Evolutionary conservation across 2,113 vertebrate species (phyloP).

Genomic region (Atractosteus spatula): DNA sequence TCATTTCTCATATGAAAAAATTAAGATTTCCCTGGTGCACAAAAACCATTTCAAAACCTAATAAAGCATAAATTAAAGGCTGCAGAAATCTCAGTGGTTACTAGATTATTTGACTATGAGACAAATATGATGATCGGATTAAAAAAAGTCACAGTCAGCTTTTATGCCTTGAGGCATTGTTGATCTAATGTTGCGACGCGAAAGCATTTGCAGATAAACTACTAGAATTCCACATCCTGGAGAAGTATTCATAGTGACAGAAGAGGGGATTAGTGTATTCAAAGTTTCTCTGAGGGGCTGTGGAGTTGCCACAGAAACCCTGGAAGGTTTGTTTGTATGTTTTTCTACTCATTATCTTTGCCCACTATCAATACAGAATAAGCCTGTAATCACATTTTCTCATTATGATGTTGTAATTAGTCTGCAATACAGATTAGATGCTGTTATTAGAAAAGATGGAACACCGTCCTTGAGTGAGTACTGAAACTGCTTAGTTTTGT

Average conservation of each 20-base stretch:
- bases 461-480: neutral
- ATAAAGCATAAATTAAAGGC: too few species aligned
- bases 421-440: neutral
- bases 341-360: neutral
- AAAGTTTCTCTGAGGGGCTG: neutral
- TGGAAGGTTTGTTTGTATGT: neutral
- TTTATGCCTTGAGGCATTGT: neutral
- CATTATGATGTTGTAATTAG: conserved; percentile 4
- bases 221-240: neutral
- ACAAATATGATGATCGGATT: too few species aligned
- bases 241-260: neutral
- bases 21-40: too few species aligned
- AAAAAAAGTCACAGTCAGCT: neutral
- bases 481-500: too few species aligned
- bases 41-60: too few species aligned
- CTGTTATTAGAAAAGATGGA: conserved; percentile 3
- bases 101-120: too few species aligned
- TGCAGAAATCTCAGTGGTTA: too few species aligned
- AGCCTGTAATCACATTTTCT: conserved; percentile 7
- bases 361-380: neutral
- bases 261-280: neutral
- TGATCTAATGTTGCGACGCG: neutral
- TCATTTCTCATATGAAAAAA: too few species aligned
- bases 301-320: neutral
- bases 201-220: neutral